Conservation (phyloP, 2,888 invertebrate genomes). For the Papilio elwesi region DNA sequence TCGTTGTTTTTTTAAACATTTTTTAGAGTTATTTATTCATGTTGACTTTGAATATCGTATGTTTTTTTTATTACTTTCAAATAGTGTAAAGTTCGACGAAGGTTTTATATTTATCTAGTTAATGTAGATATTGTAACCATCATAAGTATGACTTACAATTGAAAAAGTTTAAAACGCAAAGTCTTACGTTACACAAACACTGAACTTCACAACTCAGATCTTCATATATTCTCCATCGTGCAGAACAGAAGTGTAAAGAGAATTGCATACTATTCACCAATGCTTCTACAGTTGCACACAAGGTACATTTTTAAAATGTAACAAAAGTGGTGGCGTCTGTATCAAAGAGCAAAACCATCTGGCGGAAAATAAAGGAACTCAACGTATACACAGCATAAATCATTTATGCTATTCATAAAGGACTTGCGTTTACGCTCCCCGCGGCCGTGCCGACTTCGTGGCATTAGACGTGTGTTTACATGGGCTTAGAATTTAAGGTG, state of each 20-base stretch:
- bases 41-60: no score
- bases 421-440: conserved; percentile 66
- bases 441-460: conserved; percentile 41
- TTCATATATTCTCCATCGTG: conserved; percentile 7
- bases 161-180: background rate
- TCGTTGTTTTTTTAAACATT: no score
- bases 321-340: conserved; percentile 44
- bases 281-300: conserved; percentile 21
- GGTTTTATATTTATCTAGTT: background rate
- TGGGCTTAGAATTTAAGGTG: conserved; percentile 1
- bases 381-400: conserved; percentile 72
- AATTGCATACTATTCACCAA: conserved; percentile 27
- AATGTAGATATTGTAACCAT: background rate
- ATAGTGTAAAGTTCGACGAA: background rate
- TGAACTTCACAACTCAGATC: conserved; percentile 3
- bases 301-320: conserved; percentile 40
- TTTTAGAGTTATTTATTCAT: no score
- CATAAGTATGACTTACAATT: background rate
- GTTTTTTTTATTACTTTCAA: no score
- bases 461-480: conserved; percentile 21
- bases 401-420: conserved; percentile 82
- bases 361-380: conserved; percentile 55
- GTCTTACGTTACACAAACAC: conserved; percentile 15
- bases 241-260: conserved; percentile 31
- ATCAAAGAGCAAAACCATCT: conserved; percentile 51